Conservation (phyloP, 2,113 vertebrate species). For the Terrapene triunguis region DNA sequence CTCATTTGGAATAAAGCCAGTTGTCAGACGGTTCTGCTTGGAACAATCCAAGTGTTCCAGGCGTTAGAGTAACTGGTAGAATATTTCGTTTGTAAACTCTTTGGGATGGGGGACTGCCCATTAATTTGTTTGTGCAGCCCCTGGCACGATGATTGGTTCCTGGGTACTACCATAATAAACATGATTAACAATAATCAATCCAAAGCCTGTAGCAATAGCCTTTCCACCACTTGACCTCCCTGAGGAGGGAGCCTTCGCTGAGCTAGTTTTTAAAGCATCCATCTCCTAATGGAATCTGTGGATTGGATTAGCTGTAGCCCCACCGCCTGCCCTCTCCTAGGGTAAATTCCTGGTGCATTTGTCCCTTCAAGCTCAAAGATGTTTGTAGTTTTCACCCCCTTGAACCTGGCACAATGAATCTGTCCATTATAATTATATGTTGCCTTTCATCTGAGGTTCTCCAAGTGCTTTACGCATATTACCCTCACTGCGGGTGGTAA, state of each 20-base stretch:
- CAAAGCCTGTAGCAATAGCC: background rate
- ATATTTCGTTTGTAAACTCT: background rate
- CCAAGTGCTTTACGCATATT: background rate
- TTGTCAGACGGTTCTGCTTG: background rate
- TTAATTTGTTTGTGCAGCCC: background rate
- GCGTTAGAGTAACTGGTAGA: background rate
- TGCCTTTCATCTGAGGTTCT: background rate
- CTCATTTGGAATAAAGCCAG: rapidly evolving
- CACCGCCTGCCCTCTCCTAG: background rate
- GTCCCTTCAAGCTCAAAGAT: background rate
- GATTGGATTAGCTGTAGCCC: background rate
- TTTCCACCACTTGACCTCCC: background rate
- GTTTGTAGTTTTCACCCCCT: background rate
- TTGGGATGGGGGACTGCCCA: background rate
- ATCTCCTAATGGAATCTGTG: background rate
- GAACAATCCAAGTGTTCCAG: background rate
- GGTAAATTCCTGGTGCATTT: background rate
- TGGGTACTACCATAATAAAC: background rate
- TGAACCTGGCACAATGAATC: background rate
- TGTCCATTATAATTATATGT: background rate
- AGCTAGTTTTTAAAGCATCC: constrained; percentile 13
- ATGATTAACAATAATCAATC: background rate
- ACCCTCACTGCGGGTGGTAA: background rate
- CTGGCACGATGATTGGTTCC: background rate
- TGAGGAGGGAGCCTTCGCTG: background rate